A percentile compares a stretch with the other conserved stretches of the same genome.
These are phyloP conservation scores for Gari tellinella DNA, from an alignment of 2,888 invertebrate species.

Conservation along the genomic window DNA sequence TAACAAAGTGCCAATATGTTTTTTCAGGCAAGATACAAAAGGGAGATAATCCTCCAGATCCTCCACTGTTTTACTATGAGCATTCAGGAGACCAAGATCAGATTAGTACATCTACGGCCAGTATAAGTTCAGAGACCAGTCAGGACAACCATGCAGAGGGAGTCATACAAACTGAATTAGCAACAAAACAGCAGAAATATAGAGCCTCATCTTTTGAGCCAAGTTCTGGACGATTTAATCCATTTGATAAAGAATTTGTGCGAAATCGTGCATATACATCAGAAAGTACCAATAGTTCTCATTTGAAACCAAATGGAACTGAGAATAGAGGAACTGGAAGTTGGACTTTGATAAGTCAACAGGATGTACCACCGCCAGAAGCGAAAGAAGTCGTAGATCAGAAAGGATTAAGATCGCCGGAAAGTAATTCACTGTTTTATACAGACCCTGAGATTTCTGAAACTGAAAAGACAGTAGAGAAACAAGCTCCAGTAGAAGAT, in stretches of 20 bases:
- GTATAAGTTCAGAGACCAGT: constrained; percentile 38
- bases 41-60: too few relatives aligned
- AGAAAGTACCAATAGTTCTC: too few relatives aligned
- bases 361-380: constrained; percentile 12
- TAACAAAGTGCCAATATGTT: too few relatives aligned
- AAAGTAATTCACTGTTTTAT: neutral
- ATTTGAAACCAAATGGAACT: too few relatives aligned
- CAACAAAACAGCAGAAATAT: too few relatives aligned
- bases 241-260: too few relatives aligned
- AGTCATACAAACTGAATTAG: neutral
- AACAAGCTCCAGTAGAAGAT: constrained; percentile 7
- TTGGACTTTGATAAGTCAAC: constrained; percentile 44
- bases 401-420: constrained; percentile 7
- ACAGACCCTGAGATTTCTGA: too few relatives aligned
- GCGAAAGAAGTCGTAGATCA: constrained; percentile 8
- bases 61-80: too few relatives aligned
- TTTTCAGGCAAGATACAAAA: too few relatives aligned
- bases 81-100: neutral
- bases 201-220: neutral
- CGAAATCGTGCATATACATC: too few relatives aligned
- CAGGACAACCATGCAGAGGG: constrained; percentile 1
- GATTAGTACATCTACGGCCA: constrained; percentile 31
- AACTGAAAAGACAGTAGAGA: neutral
- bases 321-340: constrained; percentile 15
- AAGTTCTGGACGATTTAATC: neutral